phyloP scores from a whole-genome alignment of 2,888 invertebrate species.

The Agrotis ipsilon region DNA sequence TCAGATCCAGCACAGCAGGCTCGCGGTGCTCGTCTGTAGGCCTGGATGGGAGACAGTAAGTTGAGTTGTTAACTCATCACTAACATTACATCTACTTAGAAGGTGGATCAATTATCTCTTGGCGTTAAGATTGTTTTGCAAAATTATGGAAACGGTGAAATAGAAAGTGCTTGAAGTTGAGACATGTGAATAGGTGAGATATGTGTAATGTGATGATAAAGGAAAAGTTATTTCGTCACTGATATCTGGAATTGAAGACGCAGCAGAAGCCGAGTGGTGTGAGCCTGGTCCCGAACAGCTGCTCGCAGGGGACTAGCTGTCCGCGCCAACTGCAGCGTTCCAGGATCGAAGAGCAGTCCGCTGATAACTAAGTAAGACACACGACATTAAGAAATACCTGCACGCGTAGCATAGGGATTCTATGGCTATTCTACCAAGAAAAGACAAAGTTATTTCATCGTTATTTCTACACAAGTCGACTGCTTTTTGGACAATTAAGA shows the following conservation, averaged over 20 bases:
- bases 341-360: conserved; percentile 84
- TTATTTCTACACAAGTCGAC: no score
- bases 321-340: conserved; percentile 86
- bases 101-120: no score
- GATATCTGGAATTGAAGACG: conserved; percentile 87
- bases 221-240: conserved; percentile 57
- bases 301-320: conserved; percentile 72
- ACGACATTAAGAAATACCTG: not conserved
- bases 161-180: no score
- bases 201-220: no score
- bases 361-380: conserved; percentile 76
- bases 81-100: no score
- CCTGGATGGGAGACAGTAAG: conserved; percentile 14
- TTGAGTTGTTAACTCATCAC: not conserved
- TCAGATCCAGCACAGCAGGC: conserved; percentile 45
- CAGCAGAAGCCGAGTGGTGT: conserved; percentile 91
- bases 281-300: conserved; percentile 82
- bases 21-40: conserved; percentile 37
- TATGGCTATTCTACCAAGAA: no score
- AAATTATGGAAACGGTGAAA: no score
- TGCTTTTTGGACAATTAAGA: no score
- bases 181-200: no score
- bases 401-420: no score
- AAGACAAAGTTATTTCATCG: no score
- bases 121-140: no score